Conservation (phyloP, 2,888 invertebrate species). For the Unio delphinus region DNA sequence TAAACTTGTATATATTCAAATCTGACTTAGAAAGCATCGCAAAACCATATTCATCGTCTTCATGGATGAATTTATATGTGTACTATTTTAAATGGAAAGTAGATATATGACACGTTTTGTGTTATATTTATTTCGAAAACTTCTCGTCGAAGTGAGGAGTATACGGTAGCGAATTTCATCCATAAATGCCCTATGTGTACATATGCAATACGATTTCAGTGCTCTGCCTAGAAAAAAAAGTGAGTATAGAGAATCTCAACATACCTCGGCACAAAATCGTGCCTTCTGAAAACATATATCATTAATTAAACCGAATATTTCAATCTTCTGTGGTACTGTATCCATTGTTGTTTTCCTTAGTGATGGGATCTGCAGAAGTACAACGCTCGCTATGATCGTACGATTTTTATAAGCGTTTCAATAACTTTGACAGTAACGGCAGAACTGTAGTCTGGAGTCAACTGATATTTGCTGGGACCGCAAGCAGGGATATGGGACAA, state of each 20-base stretch:
- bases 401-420: too few species aligned
- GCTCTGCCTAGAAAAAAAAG: background rate
- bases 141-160: too few species aligned
- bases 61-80: too few species aligned
- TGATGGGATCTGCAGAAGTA: constrained; percentile 17
- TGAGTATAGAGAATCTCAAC: background rate
- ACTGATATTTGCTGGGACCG: too few species aligned
- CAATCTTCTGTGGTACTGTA: constrained; percentile 31
- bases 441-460: too few species aligned
- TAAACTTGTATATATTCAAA: too few species aligned
- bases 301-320: constrained; percentile 64
- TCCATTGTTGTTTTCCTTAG: constrained; percentile 62
- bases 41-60: too few species aligned
- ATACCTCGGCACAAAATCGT: constrained; percentile 68
- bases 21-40: too few species aligned
- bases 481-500: too few species aligned
- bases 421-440: too few species aligned
- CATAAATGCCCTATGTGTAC: background rate
- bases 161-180: background rate
- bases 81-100: background rate
- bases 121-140: too few species aligned
- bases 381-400: too few species aligned
- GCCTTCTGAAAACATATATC: constrained; percentile 66
- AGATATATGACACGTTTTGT: background rate
- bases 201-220: background rate